phyloP scores from a whole-genome alignment of 2,113 vertebrate species.

The Glaucidium brasilianum region DNA sequence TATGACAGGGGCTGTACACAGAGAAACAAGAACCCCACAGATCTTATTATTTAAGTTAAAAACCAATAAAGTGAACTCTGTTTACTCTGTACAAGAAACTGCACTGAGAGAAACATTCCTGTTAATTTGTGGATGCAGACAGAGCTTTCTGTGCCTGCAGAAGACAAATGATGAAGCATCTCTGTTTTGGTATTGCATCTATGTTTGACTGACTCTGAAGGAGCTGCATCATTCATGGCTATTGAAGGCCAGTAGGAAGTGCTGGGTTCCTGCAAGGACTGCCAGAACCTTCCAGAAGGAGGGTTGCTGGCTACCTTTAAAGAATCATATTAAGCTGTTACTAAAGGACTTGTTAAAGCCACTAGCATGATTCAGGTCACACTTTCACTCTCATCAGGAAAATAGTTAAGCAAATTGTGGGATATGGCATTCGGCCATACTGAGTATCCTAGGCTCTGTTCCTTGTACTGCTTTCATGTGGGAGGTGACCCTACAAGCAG shows the following conservation, averaged over 20 bases:
- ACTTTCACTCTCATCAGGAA: neutral
- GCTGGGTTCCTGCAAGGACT: neutral
- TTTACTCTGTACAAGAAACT: neutral
- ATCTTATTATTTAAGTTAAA: neutral
- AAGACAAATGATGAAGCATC: neutral
- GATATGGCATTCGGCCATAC: accelerated
- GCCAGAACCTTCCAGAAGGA: neutral
- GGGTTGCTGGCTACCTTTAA: neutral
- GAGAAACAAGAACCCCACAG: neutral
- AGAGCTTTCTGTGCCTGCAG: neutral
- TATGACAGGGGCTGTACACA: neutral
- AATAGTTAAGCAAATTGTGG: neutral
- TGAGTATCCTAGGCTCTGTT: neutral
- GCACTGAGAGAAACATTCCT: neutral
- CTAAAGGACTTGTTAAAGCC: neutral
- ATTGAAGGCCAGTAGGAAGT: neutral
- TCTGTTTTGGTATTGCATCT: neutral
- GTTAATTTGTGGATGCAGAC: neutral
- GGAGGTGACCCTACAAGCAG: neutral
- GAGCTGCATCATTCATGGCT: neutral
- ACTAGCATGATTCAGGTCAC: neutral
- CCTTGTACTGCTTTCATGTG: neutral
- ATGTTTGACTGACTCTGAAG: neutral
- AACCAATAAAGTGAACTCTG: accelerated
- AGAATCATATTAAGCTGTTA: neutral